Percentiles rank a stretch among this genome's conserved stretches.
Evolutionary conservation across 2,888 invertebrate species (phyloP).

Genomic region (Calameuta filiformis): DNA sequence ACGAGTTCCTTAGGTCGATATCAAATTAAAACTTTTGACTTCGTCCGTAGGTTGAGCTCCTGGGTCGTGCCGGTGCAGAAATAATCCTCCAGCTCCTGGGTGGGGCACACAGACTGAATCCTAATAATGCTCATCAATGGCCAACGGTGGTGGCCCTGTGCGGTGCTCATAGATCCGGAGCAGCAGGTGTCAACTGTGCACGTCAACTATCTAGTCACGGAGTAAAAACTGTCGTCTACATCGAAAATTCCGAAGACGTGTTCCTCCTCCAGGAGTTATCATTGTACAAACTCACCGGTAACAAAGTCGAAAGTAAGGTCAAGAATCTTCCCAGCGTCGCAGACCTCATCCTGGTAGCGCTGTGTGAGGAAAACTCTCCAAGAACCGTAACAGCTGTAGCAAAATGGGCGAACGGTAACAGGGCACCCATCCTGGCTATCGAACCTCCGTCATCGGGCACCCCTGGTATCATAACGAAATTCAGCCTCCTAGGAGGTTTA

Average conservation of each 20-base stretch:
- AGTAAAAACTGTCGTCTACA: constrained; percentile 75
- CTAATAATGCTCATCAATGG: constrained; percentile 89
- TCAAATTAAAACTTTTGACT: neutral
- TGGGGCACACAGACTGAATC: constrained; percentile 84
- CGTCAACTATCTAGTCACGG: constrained; percentile 87
- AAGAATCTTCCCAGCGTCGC: constrained; percentile 67
- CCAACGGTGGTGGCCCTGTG: constrained; percentile 83
- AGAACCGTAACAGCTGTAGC: constrained; percentile 69
- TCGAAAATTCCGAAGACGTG: constrained; percentile 66
- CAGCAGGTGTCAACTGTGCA: constrained; percentile 80
- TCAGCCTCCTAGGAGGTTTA: constrained; percentile 77
- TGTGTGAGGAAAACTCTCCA: constrained; percentile 67
- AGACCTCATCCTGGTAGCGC: constrained; percentile 71
- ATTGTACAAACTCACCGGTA: constrained; percentile 75
- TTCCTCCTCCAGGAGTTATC: constrained; percentile 73
- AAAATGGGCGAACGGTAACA: constrained; percentile 77
- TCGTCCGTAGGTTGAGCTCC: constrained; percentile 73
- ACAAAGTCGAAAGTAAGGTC: constrained; percentile 69
- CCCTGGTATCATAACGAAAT: constrained; percentile 73
- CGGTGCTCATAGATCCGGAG: constrained; percentile 75
- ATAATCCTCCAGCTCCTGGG: constrained; percentile 86
- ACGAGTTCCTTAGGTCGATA: neutral
- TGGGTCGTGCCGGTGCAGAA: constrained; percentile 87
- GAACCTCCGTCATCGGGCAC: constrained; percentile 81
- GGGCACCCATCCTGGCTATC: constrained; percentile 79